Evolutionary conservation across 1,140 invertebrate genomes (phyloP).

Genomic region (Glossosoma conforme): DNA sequence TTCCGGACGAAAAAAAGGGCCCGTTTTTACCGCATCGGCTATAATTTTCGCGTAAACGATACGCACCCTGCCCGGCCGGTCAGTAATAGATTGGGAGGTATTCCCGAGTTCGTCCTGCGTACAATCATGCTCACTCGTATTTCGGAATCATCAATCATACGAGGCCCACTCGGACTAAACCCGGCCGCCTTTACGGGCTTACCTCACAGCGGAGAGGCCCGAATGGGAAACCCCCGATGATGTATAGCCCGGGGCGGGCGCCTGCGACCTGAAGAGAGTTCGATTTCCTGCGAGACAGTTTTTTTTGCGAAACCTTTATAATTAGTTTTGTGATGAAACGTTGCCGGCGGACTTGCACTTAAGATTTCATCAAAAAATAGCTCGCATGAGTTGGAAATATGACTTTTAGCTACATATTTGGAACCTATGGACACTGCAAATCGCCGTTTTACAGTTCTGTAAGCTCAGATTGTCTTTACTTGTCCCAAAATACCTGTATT

Average conservation of each 20-base stretch:
- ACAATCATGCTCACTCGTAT: conserved; percentile 9
- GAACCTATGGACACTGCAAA: too few relatives aligned
- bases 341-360: too few relatives aligned
- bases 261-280: background rate
- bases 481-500: too few relatives aligned
- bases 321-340: conserved; percentile 9
- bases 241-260: background rate
- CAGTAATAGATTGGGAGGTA: conserved; percentile 2
- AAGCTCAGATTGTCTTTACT: too few relatives aligned
- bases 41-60: too few relatives aligned
- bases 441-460: too few relatives aligned
- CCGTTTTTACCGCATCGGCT: too few relatives aligned
- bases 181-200: conserved; percentile 2
- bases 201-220: background rate
- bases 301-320: conserved; percentile 5
- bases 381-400: too few relatives aligned
- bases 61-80: background rate
- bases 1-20: too few relatives aligned
- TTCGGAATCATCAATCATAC: conserved; percentile 16
- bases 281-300: conserved; percentile 4
- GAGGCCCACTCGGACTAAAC: conserved; percentile 1
- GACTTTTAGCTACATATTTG: too few relatives aligned
- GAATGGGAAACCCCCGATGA: background rate
- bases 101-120: background rate
- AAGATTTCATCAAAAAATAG: too few relatives aligned